phyloP scores from a whole-genome alignment of 2,888 invertebrate genomes.

The Euplexia lucipara region DNA sequence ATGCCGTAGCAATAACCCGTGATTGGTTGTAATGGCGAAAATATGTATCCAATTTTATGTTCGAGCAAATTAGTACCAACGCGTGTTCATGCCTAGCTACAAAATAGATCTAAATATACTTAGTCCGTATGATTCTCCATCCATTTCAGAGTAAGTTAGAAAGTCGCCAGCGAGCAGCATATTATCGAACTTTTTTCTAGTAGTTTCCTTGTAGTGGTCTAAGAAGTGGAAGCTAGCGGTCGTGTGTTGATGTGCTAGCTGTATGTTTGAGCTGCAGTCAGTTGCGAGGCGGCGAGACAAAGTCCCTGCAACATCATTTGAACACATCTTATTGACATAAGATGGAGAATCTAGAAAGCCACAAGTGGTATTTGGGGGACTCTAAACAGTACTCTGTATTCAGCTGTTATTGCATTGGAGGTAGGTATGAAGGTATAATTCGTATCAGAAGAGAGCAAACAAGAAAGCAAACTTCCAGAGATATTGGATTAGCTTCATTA shows the following conservation, averaged over 20 bases:
- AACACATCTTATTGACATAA: neutral
- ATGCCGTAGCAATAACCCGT: neutral
- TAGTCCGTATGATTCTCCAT: conserved; percentile 86
- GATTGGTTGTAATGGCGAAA: no score
- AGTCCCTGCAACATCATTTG: conserved; percentile 68
- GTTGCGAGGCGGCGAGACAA: conserved; percentile 79
- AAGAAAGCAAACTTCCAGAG: conserved; percentile 1
- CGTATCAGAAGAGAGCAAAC: neutral
- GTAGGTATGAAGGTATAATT: neutral
- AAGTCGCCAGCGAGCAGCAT: conserved; percentile 84
- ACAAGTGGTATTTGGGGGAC: no score
- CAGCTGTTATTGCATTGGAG: no score
- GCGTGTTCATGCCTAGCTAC: neutral
- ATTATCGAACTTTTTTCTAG: conserved; percentile 81
- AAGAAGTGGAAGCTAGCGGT: conserved; percentile 77
- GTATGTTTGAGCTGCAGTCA: conserved; percentile 77
- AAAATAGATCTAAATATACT: conserved; percentile 68
- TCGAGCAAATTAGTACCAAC: neutral
- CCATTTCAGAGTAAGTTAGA: conserved; percentile 82
- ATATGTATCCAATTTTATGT: no score
- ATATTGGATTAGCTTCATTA: conserved; percentile 9
- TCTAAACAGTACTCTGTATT: no score
- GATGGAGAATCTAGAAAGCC: neutral
- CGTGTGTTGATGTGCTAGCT: conserved; percentile 79
- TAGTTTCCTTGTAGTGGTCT: conserved; percentile 74